Evolutionary conservation across 2,113 vertebrate genomes (phyloP), one percentile per base, ranked within the genome.

Genomic region (Heterochromis multidens): DNA sequence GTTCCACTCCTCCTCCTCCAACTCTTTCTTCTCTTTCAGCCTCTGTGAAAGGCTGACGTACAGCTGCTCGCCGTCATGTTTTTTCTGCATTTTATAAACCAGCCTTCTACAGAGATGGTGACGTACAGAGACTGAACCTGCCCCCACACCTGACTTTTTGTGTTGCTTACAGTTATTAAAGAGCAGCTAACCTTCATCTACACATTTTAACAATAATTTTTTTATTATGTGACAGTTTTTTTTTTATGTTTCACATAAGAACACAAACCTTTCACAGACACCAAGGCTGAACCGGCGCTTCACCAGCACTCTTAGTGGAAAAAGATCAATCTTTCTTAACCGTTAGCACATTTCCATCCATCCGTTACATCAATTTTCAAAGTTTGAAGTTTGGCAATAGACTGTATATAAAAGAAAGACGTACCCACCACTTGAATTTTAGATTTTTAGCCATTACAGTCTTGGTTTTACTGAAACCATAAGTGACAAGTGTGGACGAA

Each of bases 1-100:
- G 90, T 25, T 93, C 85, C 54, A n/a, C 80, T 37, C 92, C 54
- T 91, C 65, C 83, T 31, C 52, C 59, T 76, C 57, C 27, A 4
- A 29, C 25, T 29, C 37, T 29, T 49, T 21, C 56, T 60, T 77
- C 54, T 70, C 29, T 31, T 29, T 81, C 63, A 43, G 31, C 16
- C 5, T 6, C 6, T 52, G 33, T 54, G 3, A 62, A 62, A 43
- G 19, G 1, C 27, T 2, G 72, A 78, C 4, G 1, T 8, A 19
- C 12, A 56, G 52, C 79, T 29, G 79, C 65, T 27, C 33, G 11
- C 56, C 6, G 35, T 25, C 76, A 25, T 46, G 65, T 27, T 31
- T 52, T 52, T 25, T 52, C 6, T 2, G 16, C 25, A 0, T 49
- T 40, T 29, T 14, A 72, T 49, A 10, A 70, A 70, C 46, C 23